phyloP scores from a whole-genome alignment of 92 coral and sea anemone species.

The Plumapathes pennacea region DNA sequence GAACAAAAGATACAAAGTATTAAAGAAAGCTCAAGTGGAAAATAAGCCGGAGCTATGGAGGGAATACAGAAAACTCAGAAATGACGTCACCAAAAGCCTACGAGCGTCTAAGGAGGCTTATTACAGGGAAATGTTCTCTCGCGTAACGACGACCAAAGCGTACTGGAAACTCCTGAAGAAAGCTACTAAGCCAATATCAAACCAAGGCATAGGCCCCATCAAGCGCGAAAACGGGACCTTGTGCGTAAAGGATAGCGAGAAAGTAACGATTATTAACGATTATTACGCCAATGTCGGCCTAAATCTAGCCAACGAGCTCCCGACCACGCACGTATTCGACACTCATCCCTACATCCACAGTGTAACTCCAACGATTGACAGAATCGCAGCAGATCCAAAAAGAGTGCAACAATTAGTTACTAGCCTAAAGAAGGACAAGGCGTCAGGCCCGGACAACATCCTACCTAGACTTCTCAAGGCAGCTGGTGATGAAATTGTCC shows the following conservation, averaged over 20 bases:
- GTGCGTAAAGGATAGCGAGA: no score
- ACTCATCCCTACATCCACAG: no score
- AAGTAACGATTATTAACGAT: no score
- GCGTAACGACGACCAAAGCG: slow-evolving; percentile 43
- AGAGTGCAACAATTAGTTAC: no score
- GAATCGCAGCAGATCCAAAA: no score
- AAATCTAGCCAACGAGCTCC: no score
- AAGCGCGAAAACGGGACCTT: no score
- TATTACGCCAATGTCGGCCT: neutral
- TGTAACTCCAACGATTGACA: no score
- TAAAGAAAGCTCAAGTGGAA: slow-evolving; percentile 7
- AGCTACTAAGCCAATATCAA: slow-evolving; percentile 3
- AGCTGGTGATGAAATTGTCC: slow-evolving; percentile 25
- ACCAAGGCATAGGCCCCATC: no score
- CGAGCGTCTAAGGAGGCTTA: slow-evolving; percentile 38
- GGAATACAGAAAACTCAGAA: slow-evolving; percentile 21
- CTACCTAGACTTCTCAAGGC: slow-evolving; percentile 22
- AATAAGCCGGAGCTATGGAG: slow-evolving; percentile 32
- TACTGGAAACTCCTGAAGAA: slow-evolving; percentile 44
- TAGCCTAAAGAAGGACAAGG: no score
- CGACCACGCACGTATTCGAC: no score
- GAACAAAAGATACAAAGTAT: slow-evolving; percentile 28
- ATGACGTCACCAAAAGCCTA: slow-evolving; percentile 34
- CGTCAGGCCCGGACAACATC: slow-evolving; percentile 20
- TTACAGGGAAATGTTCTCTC: slow-evolving; percentile 21